Evolutionary conservation across 2,888 invertebrate genomes (phyloP), one percentile per base, ranked within the genome.

Genomic region (Hemithea aestivaria): DNA sequence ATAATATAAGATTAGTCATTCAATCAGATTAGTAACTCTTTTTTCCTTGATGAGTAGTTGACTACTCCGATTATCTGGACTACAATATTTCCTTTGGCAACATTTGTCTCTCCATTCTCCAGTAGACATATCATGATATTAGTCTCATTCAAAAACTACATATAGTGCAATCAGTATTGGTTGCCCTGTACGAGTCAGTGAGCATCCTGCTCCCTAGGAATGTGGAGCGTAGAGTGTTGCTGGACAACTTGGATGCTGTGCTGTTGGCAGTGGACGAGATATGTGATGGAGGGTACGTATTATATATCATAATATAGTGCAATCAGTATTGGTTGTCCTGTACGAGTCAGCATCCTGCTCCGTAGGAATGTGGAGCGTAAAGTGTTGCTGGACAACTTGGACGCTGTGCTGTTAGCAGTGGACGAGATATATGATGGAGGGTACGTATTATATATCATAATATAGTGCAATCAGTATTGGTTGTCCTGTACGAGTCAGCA

Each of bases 381-480:
- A 51, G 91, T 94, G 0, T 90, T 99, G 9, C 74, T 99, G 36
- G 99, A 99, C 52, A 96, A 96, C 65, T 82, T 99, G 60, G 99
- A 99, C 71, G 93, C 97, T 36, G 95, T 97, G 0, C 97, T 99
- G 94, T 77, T 99, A 56, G 96, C 98, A 0, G 90, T 99, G 66
- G 99, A 99, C 87, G 99, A 99, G 85, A 98, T 99, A 57, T 98
- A 98, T 74, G 99, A 99, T 88, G 96, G 96, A 67, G 99, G 99
- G 98, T 98, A 72, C 87, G 90, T 76, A 30, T 16, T 31, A 6
- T 7, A 12, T n/a, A n/a, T n/a, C n/a, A n/a, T n/a, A n/a, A n/a
- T n/a, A n/a, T n/a, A n/a, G n/a, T n/a, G n/a, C n/a, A n/a, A n/a
- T n/a, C n/a, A n/a, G n/a, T n/a, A n/a, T n/a, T n/a, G n/a, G n/a